Base-by-base conservation (phyloP, 2,113 vertebrate species). In the Vanacampus margaritifer region DNA sequence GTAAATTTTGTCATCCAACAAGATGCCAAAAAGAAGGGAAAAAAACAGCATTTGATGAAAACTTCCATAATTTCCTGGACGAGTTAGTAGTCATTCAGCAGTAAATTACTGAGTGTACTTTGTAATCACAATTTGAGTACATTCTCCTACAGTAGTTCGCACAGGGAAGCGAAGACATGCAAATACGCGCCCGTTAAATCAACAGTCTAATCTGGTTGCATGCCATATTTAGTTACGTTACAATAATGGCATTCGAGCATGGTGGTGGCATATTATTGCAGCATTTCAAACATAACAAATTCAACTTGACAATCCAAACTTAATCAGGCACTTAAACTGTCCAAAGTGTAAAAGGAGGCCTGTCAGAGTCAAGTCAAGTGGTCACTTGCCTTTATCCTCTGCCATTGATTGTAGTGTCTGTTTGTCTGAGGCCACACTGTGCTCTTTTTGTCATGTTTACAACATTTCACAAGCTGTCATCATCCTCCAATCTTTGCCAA, bases 261-360 rank as follows among this genome's bases (percentile, higher is more conserved):
- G 16, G 6, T 32, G 2, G 2, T 2, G 54, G 26, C 54, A 57
- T 57, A 17, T 32, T 35, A 17, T 41, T 26, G 32, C n/a, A n/a
- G n/a, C 37, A 7, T 43, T 43, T 62, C n/a, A 37, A 57, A 32
- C 13, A 56, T 7, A 24, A 41, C n/a, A 62, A 43, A 65, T 28
- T 50, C 28, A 50, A 35, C 13, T 65, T 50, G 63, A 35, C 24
- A 65, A 35, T 21, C 24, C 21, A 50, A 50, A 32, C 2, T 65
- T 50, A 72, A 70, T 78, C 53, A 48, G 32, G 63, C 83, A 87
- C 78, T 89, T 86, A 87, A 83, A 79, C 39, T 81, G 86, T 89
- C 83, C 32, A 41, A 72, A 77, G 67, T 67, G 71, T 85, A 71
- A 87, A 82, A 86, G 53, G 50, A 61, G 62, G 64, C 67, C 64